Evolutionary conservation across 2,888 invertebrate species (phyloP), one percentile per base, ranked within the genome.

Genomic region (Aleiodes alternator): DNA sequence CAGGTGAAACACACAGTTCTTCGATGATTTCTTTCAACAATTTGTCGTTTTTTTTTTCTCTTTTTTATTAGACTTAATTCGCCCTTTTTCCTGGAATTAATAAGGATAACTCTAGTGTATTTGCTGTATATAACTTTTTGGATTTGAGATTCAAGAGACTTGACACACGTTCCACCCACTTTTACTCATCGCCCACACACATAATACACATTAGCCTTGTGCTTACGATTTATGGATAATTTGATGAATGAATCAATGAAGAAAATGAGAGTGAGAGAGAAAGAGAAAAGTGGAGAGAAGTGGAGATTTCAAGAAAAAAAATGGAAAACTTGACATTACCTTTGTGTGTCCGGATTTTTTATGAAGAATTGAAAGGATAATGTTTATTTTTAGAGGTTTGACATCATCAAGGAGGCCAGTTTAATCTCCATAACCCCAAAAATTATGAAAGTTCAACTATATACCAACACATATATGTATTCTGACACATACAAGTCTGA

Each of bases 111-210:
- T 23, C 23, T 23, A 23, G 23, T 23, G 23, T 23, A 23, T 23
- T 23, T 23, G 23, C 23, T 23, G 23, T 23, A 23, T 23, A 23
- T 70, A 61, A 76, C 59, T 70, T 68, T 23, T 1, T 23, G 23
- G 2, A 23, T 23, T 23, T 56, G 53, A 29, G 14, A 29, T 23
- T 23, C 23, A 23, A 23, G 23, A 23, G 23, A 23, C 23, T 23
- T 23, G 23, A 23, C 23, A 23, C 43, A 43, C 71, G 75, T 78
- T 73, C 73, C 75, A 70, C 74, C 72, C 69, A 69, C 70, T 50
- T 61, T 56, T 74, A 69, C 66, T 68, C 70, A 76, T 76, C 69
- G 73, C 73, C 73, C 71, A 78, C 80, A 76, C 76, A 79, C 23
- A 76, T 72, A 61, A 71, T 1, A 23, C 23, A 23, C 23, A 23